A percentile compares a stretch with the other conserved stretches of the same genome.
Conservation (phyloP, 1,140 invertebrate genomes). For the Atta cephalotes region DNA sequence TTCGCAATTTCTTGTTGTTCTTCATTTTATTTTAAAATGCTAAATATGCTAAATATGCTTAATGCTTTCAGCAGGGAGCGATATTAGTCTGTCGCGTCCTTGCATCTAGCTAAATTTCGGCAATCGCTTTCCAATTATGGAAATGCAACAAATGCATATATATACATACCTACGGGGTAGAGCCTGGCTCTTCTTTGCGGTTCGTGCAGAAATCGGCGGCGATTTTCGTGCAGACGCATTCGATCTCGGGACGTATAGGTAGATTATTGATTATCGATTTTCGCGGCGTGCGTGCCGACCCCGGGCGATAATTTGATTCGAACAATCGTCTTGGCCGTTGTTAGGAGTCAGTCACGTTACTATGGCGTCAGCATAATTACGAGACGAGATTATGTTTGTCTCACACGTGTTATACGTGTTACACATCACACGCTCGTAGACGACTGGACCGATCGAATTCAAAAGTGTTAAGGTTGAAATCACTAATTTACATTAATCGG, state of each 20-base stretch:
- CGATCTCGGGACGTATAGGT: constrained; percentile 4
- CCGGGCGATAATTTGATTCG: constrained; percentile 76
- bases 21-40: background rate
- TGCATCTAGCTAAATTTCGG: constrained; percentile 30
- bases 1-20: background rate
- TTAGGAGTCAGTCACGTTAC: constrained; percentile 42
- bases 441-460: background rate
- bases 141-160: constrained; percentile 42
- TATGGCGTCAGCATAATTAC: constrained; percentile 26
- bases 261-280: constrained; percentile 77
- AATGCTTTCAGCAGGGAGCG: constrained; percentile 7
- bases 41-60: constrained; percentile 32
- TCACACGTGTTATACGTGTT: constrained; percentile 45
- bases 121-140: constrained; percentile 44
- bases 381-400: constrained; percentile 54
- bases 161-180: constrained; percentile 10
- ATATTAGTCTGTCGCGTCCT: constrained; percentile 22
- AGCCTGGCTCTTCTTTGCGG: constrained; percentile 3
- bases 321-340: constrained; percentile 63
- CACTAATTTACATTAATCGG: constrained; percentile 41
- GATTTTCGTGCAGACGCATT: constrained; percentile 69
- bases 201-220: constrained; percentile 56
- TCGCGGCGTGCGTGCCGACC: constrained; percentile 67
- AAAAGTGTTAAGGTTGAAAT: constrained; percentile 36
- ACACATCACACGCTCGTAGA: constrained; percentile 41